Evolutionary conservation across 1,140 invertebrate species (phyloP).

Genomic region (Spodoptera litura): DNA sequence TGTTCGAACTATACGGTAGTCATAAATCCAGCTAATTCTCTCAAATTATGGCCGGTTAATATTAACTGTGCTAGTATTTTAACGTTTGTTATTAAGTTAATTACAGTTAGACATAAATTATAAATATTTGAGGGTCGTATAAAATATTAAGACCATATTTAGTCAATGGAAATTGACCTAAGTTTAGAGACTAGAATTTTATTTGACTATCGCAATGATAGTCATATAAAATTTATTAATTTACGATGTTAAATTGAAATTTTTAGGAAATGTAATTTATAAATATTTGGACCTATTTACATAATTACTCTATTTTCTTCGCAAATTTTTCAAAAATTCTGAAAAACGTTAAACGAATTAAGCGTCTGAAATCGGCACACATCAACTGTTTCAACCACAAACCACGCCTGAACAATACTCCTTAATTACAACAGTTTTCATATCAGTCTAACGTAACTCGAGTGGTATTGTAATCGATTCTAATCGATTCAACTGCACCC

Average conservation of each 20-base stretch:
- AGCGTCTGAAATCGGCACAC: not conserved
- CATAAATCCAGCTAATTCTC: constrained; percentile 25
- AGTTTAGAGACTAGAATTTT: not conserved
- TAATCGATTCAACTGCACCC: constrained; percentile 30
- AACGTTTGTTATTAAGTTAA: constrained; percentile 12
- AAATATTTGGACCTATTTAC: too few species aligned
- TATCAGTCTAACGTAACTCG: not conserved
- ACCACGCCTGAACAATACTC: not conserved
- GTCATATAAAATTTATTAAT: too few species aligned
- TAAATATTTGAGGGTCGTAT: not conserved
- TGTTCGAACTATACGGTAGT: constrained; percentile 2
- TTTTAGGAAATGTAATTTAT: too few species aligned
- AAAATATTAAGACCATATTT: not conserved
- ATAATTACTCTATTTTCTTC: too few species aligned
- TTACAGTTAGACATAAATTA: constrained; percentile 1
- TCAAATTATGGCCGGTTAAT: constrained; percentile 7
- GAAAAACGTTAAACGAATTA: not conserved
- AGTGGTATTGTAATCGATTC: not conserved
- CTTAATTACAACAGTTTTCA: constrained; percentile 14
- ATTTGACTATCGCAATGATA: too few species aligned
- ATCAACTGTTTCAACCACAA: not conserved
- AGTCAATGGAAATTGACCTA: not conserved
- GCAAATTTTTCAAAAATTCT: not conserved
- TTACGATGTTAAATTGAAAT: too few species aligned
- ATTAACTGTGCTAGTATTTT: not conserved